Evolutionary conservation across 2,888 invertebrate genomes (phyloP).

Genomic region (Pardosa pseudoannulata): DNA sequence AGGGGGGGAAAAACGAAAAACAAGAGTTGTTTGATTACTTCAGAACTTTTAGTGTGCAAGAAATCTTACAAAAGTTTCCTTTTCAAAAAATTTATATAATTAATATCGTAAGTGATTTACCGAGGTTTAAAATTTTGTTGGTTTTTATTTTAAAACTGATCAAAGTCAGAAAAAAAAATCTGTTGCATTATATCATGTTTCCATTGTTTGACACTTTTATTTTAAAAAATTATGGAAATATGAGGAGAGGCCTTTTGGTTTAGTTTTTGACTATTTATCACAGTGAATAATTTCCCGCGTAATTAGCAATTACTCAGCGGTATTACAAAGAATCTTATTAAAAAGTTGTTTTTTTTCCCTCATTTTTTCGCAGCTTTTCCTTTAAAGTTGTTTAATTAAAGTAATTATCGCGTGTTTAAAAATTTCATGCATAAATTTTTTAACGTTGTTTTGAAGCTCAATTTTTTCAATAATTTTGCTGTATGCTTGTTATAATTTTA

Average conservation of each 20-base stretch:
- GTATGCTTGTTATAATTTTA: too few relatives aligned
- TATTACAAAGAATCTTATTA: not conserved
- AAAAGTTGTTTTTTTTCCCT: not conserved
- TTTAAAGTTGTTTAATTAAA: not conserved
- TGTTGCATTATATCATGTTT: constrained; percentile 1
- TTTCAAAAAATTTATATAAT: not conserved
- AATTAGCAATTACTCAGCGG: not conserved
- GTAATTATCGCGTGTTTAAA: not conserved
- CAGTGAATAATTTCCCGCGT: not conserved
- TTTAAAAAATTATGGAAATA: too few relatives aligned
- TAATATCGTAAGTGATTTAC: not conserved
- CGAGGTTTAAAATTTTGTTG: not conserved
- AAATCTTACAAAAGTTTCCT: not conserved
- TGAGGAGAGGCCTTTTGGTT: too few relatives aligned
- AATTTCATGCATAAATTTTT: too few relatives aligned
- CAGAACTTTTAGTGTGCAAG: not conserved
- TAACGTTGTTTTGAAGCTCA: too few relatives aligned
- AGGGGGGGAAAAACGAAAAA: too few relatives aligned
- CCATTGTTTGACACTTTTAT: not conserved
- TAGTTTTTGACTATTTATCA: not conserved
- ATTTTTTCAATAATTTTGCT: too few relatives aligned
- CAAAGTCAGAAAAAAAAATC: not conserved
- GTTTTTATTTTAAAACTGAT: too few relatives aligned
- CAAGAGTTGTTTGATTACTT: too few relatives aligned
- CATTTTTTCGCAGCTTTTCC: not conserved